Evolutionary conservation across 2,797 vertebrate species (phyloP), one percentile per base, ranked within the genome.

Genomic region (Anas flavirostris): DNA sequence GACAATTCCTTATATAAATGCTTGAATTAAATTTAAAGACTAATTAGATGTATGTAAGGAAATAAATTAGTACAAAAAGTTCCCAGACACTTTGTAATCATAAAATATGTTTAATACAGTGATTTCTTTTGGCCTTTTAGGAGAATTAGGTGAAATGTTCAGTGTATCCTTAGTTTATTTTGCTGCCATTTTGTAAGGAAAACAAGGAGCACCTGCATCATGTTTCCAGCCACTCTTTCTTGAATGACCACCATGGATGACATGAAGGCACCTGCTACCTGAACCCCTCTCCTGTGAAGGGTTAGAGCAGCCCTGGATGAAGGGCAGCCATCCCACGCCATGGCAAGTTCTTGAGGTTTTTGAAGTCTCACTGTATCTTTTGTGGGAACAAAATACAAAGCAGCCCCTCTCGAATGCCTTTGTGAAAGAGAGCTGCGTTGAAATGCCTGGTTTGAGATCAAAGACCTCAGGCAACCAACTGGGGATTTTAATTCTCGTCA

Each of bases 391-490:
- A 92, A 93, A 70, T 62, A 72, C 44, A 66, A 91, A 90, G 39
- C 23, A 80, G 14, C 5, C 44, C 60, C 53, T 87, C 77, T 75
- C 56, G 75, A 80, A 89, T 35, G 11, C 5, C 37, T 89, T 35
- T 55, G 31, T 85, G 64, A 67, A 37, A 60, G 25, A n/a, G 25
- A 69, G 9, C 25, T 33, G 4, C 0, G 0, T 48, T 70, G 75
- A 74, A 85, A 60, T 31, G 48, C 28, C 64, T 53, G 5, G 12
- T n/a, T 28, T 85, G 88, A 87, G 68, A 87, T 87, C 83, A 95
- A 82, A 95, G 73, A 50, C 37, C 28, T 77, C 35, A 56, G 56
- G 9, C 80, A 68, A 64, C 48, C 22, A 7, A 6, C 2, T 67
- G 63, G 43, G 26, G 25, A 5, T 6, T 63, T 81, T 89, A 50